Evolutionary conservation across 2,797 vertebrate genomes (phyloP).

Genomic region (Macroramphosus scolopax): DNA sequence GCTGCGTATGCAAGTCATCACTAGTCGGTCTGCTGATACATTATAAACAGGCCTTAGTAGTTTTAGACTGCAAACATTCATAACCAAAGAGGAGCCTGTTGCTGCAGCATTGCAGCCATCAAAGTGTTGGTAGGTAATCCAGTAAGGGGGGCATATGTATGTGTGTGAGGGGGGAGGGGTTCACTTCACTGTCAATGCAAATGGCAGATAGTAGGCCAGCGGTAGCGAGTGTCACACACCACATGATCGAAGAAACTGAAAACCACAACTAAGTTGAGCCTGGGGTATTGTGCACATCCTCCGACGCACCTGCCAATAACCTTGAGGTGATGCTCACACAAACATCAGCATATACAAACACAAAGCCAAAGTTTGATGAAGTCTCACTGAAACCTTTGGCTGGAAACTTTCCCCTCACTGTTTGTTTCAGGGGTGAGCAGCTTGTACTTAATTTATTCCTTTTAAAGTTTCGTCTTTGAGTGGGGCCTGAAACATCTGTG

Average conservation of each 20-base stretch:
- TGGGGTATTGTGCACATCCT: conserved; percentile 41
- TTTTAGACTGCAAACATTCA: conserved; percentile 55
- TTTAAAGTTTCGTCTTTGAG: conserved; percentile 6
- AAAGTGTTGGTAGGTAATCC: conserved; percentile 29
- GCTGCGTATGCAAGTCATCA: conserved; percentile 51
- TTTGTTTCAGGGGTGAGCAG: conserved; percentile 1
- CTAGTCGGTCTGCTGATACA: conserved; percentile 38
- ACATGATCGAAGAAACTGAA: conserved; percentile 64
- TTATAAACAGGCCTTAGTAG: conserved; percentile 24
- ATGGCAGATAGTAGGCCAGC: conserved; percentile 40
- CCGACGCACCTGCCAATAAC: conserved; percentile 50
- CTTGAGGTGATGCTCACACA: conserved; percentile 22
- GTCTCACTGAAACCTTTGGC: background rate
- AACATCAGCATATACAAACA: background rate
- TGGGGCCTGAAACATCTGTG: background rate
- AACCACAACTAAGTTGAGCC: conserved; percentile 57
- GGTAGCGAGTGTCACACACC: conserved; percentile 64
- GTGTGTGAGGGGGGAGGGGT: background rate
- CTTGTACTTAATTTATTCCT: background rate
- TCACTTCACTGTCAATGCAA: conserved; percentile 50
- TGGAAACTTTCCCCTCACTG: background rate
- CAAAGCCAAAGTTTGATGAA: conserved; percentile 1
- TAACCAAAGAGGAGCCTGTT: conserved; percentile 48
- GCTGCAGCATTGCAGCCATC: conserved; percentile 17
- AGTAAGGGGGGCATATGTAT: conserved; percentile 4